Evolutionary conservation across 2,113 vertebrate species (phyloP).

Genomic region (Rissa tridactyla): DNA sequence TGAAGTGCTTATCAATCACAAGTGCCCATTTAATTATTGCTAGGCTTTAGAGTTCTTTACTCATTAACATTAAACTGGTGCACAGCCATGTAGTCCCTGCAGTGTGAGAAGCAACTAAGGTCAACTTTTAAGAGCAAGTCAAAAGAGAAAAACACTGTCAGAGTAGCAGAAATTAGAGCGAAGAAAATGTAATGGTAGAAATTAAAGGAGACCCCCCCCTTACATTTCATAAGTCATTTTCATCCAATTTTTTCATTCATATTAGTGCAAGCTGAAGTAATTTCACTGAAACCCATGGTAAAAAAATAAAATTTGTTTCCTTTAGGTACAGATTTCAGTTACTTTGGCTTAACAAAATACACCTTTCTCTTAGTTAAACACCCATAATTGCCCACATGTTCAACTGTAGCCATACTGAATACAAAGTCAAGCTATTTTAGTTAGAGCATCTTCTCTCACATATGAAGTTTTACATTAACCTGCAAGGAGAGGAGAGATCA

Average conservation of each 20-base stretch:
- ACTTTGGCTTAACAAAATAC: neutral
- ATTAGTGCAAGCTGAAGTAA: neutral
- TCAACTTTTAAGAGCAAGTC: neutral
- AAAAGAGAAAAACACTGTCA: neutral
- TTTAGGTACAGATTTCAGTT: neutral
- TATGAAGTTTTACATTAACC: neutral
- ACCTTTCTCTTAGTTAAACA: neutral
- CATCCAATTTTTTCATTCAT: neutral
- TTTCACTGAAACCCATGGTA: neutral
- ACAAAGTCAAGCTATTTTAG: neutral
- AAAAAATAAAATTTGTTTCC: neutral
- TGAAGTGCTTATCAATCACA: neutral
- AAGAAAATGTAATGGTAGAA: neutral
- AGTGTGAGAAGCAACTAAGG: neutral
- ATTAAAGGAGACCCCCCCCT: neutral
- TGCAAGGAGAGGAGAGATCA: neutral
- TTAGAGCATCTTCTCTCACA: neutral
- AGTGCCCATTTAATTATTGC: neutral
- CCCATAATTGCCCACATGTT: rapidly evolving
- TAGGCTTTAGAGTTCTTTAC: neutral
- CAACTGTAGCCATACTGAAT: neutral
- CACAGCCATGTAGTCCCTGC: neutral
- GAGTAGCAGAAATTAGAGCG: neutral
- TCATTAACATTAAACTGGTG: neutral
- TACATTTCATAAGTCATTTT: neutral